phyloP scores from a whole-genome alignment of 2,113 vertebrate species.

The Gymnogyps californianus region DNA sequence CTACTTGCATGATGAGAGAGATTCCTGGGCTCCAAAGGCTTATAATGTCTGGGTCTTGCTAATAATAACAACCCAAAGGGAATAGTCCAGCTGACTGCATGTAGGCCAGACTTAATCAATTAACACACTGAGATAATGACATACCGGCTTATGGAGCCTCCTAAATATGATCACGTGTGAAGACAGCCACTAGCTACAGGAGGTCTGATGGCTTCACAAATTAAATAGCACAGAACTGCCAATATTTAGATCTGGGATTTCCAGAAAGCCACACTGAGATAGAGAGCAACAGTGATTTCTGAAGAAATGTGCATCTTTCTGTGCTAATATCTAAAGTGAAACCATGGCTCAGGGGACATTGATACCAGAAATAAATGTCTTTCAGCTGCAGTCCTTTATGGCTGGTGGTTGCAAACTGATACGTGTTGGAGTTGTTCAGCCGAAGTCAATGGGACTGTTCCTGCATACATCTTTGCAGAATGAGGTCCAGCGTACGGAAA shows the following conservation, averaged over 20 bases:
- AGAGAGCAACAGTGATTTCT: not conserved
- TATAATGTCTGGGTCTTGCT: not conserved
- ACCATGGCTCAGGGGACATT: fast-evolving
- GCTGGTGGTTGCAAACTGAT: not conserved
- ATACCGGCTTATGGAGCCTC: not conserved
- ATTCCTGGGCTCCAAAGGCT: constrained; percentile 17
- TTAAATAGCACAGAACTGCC: not conserved
- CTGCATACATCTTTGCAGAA: fast-evolving
- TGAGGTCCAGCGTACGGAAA: fast-evolving
- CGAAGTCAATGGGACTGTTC: not conserved
- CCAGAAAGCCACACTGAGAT: not conserved
- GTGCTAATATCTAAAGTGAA: not conserved
- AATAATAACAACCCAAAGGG: not conserved
- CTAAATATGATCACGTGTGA: not conserved
- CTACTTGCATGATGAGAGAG: not conserved
- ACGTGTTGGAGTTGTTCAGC: not conserved
- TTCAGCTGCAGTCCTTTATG: not conserved
- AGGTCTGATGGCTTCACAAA: not conserved
- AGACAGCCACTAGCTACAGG: not conserved
- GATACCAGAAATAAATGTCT: not conserved
- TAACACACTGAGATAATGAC: constrained; percentile 3
- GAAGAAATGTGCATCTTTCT: not conserved
- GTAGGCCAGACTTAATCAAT: constrained; percentile 21
- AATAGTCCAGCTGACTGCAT: not conserved
- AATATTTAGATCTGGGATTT: not conserved